Base-by-base conservation (phyloP, 2,888 invertebrate species). In the Cremastobaeus sp. region DNA sequence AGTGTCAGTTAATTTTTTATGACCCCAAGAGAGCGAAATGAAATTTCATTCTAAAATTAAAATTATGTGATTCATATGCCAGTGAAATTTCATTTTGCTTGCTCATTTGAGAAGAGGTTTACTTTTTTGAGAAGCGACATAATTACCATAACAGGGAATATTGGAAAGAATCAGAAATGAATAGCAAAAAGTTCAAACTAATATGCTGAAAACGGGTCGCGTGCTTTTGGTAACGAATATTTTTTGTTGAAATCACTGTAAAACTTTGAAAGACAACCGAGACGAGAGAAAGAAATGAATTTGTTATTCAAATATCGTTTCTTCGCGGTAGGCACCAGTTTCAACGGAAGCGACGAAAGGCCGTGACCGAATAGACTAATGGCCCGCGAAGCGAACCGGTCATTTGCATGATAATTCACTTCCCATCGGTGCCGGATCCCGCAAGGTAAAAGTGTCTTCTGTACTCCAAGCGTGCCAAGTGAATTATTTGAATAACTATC, bases 381-480 rank as follows among this genome's bases (percentile, higher is more conserved):
- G 83, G 81, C 52, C 77, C 80, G 78, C 74, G 79, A 81, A 78
- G 82, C 78, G 76, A 77, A 71, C 76, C 77, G 76, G 74, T 80
- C 76, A 82, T 83, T 83, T 82, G 80, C 82, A 83, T 83, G 84
- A 82, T 82, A 84, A 83, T 84, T 78, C 78, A 21, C 78, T 77
- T 79, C 77, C 77, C 74, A 78, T 64, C 68, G 66, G 74, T 70
- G 62, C 77, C 76, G 76, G 74, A 78, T 81, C 76, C 80, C 75
- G 62, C 66, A 76, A 64, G 78, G 79, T 73, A 78, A 77, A 78
- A 77, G 74, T 77, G 68, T 77, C 71, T 59, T 60, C 65, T 72
- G 48, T 60, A 68, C 52, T 43, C 30, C 34, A 50, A 66, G 54
- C 55, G 45, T 45, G 65, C 43, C 57, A 57, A 57, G 55, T 28